Evolutionary conservation across 2,888 invertebrate genomes (phyloP).

Genomic region (Hanleya hanleyi): DNA sequence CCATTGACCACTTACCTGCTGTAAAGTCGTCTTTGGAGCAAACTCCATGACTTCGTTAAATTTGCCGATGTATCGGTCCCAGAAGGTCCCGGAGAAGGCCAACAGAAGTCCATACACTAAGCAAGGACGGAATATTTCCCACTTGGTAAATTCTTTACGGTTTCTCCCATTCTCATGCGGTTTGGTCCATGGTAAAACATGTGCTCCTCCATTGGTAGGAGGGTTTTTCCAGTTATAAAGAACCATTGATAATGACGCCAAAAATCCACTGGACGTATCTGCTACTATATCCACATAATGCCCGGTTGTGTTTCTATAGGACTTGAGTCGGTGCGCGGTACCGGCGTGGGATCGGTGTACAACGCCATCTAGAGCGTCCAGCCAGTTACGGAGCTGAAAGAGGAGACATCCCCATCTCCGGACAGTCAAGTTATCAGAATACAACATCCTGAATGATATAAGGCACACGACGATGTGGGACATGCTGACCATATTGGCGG

Average conservation of each 20-base stretch:
- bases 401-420: slow-evolving; percentile 84
- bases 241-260: slow-evolving; percentile 74
- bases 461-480: slow-evolving; percentile 86
- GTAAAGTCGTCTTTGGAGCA: background rate
- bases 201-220: slow-evolving; percentile 12
- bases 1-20: background rate
- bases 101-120: slow-evolving; percentile 54
- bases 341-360: slow-evolving; percentile 82
- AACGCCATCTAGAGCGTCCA: slow-evolving; percentile 91
- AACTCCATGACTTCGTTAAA: slow-evolving; percentile 47
- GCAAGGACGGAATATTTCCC: slow-evolving; percentile 52
- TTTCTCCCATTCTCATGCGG: slow-evolving; percentile 3
- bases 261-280: slow-evolving; percentile 80
- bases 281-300: slow-evolving; percentile 89
- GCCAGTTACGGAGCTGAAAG: slow-evolving; percentile 86
- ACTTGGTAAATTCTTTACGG: background rate
- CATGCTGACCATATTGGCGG: slow-evolving; percentile 88
- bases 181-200: slow-evolving; percentile 19
- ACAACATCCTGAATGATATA: slow-evolving; percentile 83
- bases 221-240: slow-evolving; percentile 50
- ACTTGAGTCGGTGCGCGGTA: slow-evolving; percentile 39
- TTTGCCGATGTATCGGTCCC: slow-evolving; percentile 55
- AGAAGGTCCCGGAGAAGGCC: slow-evolving; percentile 52
- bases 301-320: slow-evolving; percentile 82
- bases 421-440: slow-evolving; percentile 82